Evolutionary conservation across 64 coral and sea anemone genomes (phyloP).

Genomic region (Stichodactyla helianthus): DNA sequence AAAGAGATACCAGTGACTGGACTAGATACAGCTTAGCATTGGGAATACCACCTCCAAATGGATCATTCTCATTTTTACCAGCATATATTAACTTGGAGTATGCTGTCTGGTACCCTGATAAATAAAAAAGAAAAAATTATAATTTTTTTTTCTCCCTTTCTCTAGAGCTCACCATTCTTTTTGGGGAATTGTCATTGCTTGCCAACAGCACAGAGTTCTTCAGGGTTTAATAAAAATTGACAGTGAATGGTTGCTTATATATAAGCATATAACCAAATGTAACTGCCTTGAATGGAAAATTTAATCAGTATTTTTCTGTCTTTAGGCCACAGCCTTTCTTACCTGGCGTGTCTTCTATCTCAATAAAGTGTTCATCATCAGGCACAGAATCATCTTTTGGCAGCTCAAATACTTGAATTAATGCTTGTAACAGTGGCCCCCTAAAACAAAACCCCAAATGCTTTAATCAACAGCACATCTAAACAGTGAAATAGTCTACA

Average conservation of each 20-base stretch:
- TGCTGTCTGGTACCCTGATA: slow-evolving; percentile 85
- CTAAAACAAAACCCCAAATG: background rate
- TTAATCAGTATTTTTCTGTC: too few species aligned
- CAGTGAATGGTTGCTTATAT: too few species aligned
- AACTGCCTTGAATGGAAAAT: too few species aligned
- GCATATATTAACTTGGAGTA: slow-evolving; percentile 93
- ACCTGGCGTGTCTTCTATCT: slow-evolving; percentile 99
- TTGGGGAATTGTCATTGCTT: too few species aligned
- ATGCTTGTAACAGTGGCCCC: slow-evolving; percentile 60
- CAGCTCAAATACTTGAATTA: slow-evolving; percentile 89
- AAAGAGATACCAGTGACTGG: slow-evolving; percentile 71
- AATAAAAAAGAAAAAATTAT: background rate
- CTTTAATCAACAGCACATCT: background rate
- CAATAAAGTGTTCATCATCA: slow-evolving; percentile 97
- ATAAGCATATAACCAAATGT: too few species aligned
- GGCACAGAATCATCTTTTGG: slow-evolving; percentile 95
- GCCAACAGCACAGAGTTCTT: too few species aligned
- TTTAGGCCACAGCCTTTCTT: background rate
- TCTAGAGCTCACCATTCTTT: too few species aligned
- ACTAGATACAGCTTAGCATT: slow-evolving; percentile 91
- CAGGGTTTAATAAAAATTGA: too few species aligned
- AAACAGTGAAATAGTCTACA: background rate
- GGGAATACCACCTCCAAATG: slow-evolving; percentile 71
- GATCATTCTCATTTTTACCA: slow-evolving; percentile 87
- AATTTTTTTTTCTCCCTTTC: too few species aligned